Percentiles rank a stretch among this genome's conserved stretches.
Conservation (phyloP, 2,888 invertebrate genomes). For the Ptilodon capucinus region DNA sequence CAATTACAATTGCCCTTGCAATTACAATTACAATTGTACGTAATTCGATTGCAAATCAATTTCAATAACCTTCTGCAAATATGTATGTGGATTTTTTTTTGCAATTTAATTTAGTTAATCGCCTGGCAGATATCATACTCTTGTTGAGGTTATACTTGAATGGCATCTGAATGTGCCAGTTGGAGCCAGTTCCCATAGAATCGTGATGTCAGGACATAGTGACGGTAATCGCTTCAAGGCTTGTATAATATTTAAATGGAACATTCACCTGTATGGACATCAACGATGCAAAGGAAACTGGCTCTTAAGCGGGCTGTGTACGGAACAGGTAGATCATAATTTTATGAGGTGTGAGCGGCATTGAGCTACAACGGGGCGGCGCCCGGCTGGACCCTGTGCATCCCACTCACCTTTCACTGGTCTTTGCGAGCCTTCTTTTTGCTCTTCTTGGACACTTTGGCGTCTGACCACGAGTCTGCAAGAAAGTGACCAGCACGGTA, state of each 20-base stretch:
- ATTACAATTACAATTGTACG: no score
- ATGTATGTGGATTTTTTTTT: no score
- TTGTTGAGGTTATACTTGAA: conserved; percentile 23
- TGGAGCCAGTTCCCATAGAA: neutral
- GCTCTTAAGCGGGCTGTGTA: conserved; percentile 26
- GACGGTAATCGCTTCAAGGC: no score
- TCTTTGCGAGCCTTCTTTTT: conserved; percentile 91
- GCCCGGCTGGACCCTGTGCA: conserved; percentile 51
- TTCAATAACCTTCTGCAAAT: no score
- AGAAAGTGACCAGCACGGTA: conserved; percentile 24
- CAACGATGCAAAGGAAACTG: neutral
- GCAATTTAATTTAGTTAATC: no score
- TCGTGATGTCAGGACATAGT: no score
- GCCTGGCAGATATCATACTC: conserved; percentile 18
- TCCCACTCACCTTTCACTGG: conserved; percentile 78
- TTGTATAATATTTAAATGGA: no score
- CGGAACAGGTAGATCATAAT: conserved; percentile 44
- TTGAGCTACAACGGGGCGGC: conserved; percentile 69
- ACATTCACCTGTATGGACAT: no score
- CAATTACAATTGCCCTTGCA: no score
- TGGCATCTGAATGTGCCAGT: conserved; percentile 28
- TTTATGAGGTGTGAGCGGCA: conserved; percentile 65
- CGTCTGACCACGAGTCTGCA: conserved; percentile 89
- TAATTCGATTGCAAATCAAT: no score
- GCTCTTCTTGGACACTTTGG: conserved; percentile 87